These are phyloP conservation scores for Apamea epomidion DNA, from an alignment of 2,888 invertebrate species.

Conservation along the genomic window DNA sequence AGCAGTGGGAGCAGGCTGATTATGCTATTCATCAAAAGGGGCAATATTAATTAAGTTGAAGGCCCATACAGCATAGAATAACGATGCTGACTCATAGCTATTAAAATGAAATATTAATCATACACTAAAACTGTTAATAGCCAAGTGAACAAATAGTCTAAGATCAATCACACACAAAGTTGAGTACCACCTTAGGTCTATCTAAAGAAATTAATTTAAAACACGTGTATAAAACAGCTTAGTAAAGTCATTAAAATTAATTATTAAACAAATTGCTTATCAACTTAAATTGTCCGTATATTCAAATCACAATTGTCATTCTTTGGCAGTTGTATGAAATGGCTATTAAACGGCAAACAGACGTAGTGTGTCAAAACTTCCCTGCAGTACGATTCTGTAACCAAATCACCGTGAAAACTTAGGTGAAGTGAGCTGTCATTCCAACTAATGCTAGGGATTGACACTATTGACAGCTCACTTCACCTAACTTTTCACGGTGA, in stretches of 20 bases:
- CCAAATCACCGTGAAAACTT: too few species aligned
- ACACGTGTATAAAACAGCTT: not conserved
- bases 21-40: not conserved
- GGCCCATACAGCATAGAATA: not conserved
- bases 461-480: too few species aligned
- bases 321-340: not conserved
- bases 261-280: not conserved
- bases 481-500: too few species aligned
- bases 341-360: not conserved
- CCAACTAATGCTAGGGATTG: too few species aligned
- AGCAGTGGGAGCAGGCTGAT: too few species aligned
- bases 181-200: not conserved
- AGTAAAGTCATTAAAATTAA: not conserved
- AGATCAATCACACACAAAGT: conserved; percentile 4
- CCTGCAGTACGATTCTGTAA: too few species aligned
- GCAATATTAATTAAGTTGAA: not conserved
- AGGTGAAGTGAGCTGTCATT: too few species aligned
- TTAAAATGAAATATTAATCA: conserved; percentile 21
- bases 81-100: conserved; percentile 1
- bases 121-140: conserved; percentile 4
- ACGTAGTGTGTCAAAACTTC: not conserved
- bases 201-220: not conserved
- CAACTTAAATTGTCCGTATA: not conserved
- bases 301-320: not conserved
- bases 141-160: conserved; percentile 24